Evolutionary conservation across 2,797 vertebrate species (phyloP).

Genomic region (Darevskia nairensis): DNA sequence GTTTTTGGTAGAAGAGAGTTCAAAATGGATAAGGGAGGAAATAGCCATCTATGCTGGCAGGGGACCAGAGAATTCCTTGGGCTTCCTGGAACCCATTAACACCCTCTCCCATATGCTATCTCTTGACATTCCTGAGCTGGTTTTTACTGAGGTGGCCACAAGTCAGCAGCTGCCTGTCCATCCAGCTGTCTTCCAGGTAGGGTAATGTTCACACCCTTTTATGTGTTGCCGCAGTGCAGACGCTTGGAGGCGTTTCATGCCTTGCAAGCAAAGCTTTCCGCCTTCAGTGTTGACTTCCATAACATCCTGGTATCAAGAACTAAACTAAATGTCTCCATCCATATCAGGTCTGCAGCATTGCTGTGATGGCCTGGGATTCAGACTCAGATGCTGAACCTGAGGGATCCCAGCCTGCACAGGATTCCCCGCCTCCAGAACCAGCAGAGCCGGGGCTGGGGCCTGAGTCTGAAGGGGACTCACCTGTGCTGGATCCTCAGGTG

Average conservation of each 20-base stretch:
- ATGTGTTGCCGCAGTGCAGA: fast-evolving
- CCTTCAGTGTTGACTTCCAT: no score
- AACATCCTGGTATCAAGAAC: no score
- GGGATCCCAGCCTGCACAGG: no score
- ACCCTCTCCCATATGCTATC: conserved; percentile 41
- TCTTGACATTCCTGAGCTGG: conserved; percentile 27
- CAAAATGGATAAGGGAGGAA: background rate
- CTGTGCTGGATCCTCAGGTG: no score
- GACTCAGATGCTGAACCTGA: no score
- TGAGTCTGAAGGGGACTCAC: no score
- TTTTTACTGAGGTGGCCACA: conserved; percentile 15
- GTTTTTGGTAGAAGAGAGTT: conserved; percentile 11
- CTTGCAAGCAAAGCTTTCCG: fast-evolving
- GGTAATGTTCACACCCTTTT: background rate
- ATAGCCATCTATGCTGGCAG: conserved; percentile 29
- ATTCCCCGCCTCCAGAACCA: no score
- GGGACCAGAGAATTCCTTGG: conserved; percentile 29
- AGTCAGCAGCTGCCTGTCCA: conserved; percentile 39
- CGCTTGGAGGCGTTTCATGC: fast-evolving
- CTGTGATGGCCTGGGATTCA: no score
- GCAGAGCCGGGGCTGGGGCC: no score
- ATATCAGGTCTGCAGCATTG: no score
- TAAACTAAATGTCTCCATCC: no score
- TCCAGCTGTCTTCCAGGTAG: conserved; percentile 34
- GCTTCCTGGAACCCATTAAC: conserved; percentile 52